Conservation (phyloP, 2,888 invertebrate genomes). For the Melipona beecheii region DNA sequence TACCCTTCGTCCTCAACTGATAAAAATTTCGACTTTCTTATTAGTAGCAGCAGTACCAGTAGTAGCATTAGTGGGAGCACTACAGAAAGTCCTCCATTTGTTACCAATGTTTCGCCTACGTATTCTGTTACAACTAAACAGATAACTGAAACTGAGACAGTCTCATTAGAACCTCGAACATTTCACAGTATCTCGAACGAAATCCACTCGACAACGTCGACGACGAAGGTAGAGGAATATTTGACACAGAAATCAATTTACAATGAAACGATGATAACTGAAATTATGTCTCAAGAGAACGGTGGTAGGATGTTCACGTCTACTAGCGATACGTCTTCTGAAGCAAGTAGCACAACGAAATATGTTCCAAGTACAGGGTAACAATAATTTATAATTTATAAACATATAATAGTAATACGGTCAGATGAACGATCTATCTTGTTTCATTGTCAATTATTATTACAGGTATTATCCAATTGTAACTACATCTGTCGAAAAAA, state of each 20-base stretch:
- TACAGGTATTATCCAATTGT: slow-evolving; percentile 24
- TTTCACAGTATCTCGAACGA: slow-evolving; percentile 33
- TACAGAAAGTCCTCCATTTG: slow-evolving; percentile 38
- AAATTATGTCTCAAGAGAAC: slow-evolving; percentile 18
- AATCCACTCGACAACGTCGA: slow-evolving; percentile 1
- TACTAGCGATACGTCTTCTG: slow-evolving; percentile 22
- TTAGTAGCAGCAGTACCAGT: slow-evolving; percentile 8
- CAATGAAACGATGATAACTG: slow-evolving; percentile 36
- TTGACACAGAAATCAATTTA: slow-evolving; percentile 39
- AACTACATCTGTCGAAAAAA: slow-evolving; percentile 15
- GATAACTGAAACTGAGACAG: slow-evolving; percentile 24
- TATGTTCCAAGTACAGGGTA: slow-evolving; percentile 48
- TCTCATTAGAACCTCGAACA: slow-evolving; percentile 34
- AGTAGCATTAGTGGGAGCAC: slow-evolving; percentile 3
- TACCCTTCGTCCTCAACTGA: slow-evolving; percentile 41
- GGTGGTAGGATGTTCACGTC: slow-evolving; percentile 2
- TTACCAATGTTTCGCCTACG: slow-evolving; percentile 35
- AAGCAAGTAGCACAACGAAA: slow-evolving; percentile 22
- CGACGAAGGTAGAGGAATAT: slow-evolving; percentile 26
- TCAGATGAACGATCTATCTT: neutral
- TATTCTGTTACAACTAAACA: slow-evolving; percentile 33
- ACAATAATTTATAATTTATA: slow-evolving; percentile 1
- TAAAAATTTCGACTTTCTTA: slow-evolving; percentile 16
- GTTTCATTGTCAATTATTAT: neutral
- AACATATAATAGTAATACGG: neutral